Evolutionary conservation across 2,113 vertebrate genomes (phyloP).

Genomic region (Puntigrus tetrazona): DNA sequence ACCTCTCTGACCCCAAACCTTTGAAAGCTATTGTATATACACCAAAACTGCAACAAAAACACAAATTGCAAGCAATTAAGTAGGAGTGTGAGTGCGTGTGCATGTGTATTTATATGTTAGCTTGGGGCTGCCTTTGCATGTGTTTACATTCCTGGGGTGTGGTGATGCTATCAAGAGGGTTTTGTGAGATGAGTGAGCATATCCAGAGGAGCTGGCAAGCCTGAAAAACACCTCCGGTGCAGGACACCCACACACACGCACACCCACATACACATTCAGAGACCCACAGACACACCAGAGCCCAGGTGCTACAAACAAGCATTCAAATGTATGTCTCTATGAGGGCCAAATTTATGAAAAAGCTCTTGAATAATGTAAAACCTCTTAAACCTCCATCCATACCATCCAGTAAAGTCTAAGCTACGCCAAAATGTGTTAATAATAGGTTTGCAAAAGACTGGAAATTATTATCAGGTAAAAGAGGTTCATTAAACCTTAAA

Average conservation of each 20-base stretch:
- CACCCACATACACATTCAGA: background rate
- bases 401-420: background rate
- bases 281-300: background rate
- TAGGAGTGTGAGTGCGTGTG: background rate
- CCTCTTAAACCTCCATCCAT: background rate
- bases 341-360: background rate
- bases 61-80: background rate
- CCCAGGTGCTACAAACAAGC: conserved; percentile 6
- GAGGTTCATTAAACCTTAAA: background rate
- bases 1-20: background rate
- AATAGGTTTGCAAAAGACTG: background rate
- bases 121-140: conserved; percentile 5
- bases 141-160: conserved; percentile 56
- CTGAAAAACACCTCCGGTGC: conserved; percentile 9
- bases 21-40: background rate
- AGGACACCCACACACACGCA: conserved; percentile 13
- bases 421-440: background rate
- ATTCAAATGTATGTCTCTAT: background rate
- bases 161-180: conserved; percentile 56
- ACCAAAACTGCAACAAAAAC: background rate
- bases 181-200: conserved; percentile 24
- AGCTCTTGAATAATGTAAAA: background rate
- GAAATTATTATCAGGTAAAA: background rate
- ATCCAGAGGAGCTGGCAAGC: background rate
- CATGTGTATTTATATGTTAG: conserved; percentile 52